phyloP scores from a whole-genome alignment of 2,113 vertebrate genomes.

The Phalacrocorax aristotelis region DNA sequence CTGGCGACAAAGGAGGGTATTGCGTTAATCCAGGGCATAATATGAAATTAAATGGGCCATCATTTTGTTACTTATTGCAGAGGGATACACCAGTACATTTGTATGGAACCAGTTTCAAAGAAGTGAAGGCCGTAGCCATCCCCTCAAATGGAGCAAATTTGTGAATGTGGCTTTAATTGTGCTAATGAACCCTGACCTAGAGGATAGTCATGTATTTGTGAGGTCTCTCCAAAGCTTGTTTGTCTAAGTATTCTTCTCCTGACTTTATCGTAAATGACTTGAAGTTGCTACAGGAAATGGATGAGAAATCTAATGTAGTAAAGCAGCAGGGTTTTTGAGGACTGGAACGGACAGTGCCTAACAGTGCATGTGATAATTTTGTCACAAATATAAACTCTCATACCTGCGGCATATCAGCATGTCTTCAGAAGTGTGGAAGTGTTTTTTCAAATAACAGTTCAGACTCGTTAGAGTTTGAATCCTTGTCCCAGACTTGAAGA shows the following conservation, averaged over 20 bases:
- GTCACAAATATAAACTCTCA: background rate
- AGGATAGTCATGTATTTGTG: background rate
- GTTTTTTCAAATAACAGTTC: background rate
- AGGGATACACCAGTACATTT: background rate
- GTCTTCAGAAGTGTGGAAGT: background rate
- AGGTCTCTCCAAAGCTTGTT: background rate
- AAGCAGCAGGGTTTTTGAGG: background rate
- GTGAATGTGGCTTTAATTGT: background rate
- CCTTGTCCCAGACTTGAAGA: background rate
- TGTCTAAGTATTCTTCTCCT: background rate
- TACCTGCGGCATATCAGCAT: background rate
- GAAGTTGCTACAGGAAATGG: background rate
- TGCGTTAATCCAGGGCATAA: background rate
- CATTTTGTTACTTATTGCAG: background rate
- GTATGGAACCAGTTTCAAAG: background rate
- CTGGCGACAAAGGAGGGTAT: background rate
- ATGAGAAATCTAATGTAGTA: background rate
- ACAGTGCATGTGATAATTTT: background rate
- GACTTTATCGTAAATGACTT: background rate
- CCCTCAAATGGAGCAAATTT: background rate
- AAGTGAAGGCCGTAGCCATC: background rate
- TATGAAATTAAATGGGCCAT: background rate
- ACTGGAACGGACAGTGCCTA: background rate
- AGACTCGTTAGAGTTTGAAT: background rate
- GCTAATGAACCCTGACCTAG: background rate